These are phyloP conservation scores for Hepsetus odoe DNA, from an alignment of 2,113 vertebrate species.

Conservation along the genomic window DNA sequence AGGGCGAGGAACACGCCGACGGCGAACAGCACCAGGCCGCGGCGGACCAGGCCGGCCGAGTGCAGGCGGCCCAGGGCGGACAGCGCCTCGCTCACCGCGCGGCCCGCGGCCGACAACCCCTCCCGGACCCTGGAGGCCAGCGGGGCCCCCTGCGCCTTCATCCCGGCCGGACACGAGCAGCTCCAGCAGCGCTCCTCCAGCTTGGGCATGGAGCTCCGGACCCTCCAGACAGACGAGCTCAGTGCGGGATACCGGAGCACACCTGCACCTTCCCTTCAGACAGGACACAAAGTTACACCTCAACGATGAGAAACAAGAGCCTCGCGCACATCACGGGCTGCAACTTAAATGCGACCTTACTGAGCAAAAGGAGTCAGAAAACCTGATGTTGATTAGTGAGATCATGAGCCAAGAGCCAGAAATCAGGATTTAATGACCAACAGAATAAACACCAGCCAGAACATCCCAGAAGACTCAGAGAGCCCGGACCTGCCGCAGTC, in stretches of 20 bases:
- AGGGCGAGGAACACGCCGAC: slow-evolving; percentile 92
- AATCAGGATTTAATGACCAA: neutral
- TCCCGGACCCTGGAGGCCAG: slow-evolving; percentile 76
- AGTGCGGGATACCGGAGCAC: too few relatives aligned
- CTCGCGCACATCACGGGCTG: too few relatives aligned
- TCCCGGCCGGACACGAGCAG: slow-evolving; percentile 77
- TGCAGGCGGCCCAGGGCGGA: slow-evolving; percentile 74
- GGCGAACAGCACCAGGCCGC: slow-evolving; percentile 90
- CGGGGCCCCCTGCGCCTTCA: slow-evolving; percentile 65
- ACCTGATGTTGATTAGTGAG: too few relatives aligned
- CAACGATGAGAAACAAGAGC: too few relatives aligned
- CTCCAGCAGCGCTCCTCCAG: slow-evolving; percentile 84
- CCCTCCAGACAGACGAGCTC: too few relatives aligned
- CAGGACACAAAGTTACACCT: too few relatives aligned
- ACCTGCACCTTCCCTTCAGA: too few relatives aligned
- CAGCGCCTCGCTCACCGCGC: slow-evolving; percentile 71
- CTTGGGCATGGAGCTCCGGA: slow-evolving; percentile 82
- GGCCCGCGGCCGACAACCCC: slow-evolving; percentile 78
- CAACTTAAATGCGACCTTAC: too few relatives aligned
- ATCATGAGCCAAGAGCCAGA: too few relatives aligned
- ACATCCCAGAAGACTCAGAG: too few relatives aligned
- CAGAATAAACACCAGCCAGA: neutral
- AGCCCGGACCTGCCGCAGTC: too few relatives aligned
- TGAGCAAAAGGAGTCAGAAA: too few relatives aligned
- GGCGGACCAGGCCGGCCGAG: slow-evolving; percentile 82